Conservation (phyloP, 2,797 vertebrate genomes). For the Trematomus bernacchii region DNA sequence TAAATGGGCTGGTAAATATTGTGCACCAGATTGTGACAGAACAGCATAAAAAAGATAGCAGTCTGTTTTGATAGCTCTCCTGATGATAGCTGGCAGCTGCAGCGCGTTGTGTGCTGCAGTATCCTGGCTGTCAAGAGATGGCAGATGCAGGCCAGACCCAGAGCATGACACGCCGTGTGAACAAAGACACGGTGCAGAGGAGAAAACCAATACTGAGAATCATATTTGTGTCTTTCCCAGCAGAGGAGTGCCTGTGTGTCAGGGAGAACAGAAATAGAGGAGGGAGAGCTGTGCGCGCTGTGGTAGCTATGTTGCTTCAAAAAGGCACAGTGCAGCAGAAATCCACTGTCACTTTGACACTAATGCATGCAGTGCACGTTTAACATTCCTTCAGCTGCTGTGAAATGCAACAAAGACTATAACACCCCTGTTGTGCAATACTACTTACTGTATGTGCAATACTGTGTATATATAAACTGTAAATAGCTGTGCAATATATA, state of each 20-base stretch:
- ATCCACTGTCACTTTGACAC: slow-evolving; percentile 67
- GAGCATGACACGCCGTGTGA: slow-evolving; percentile 23
- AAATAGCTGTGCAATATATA: too few relatives aligned
- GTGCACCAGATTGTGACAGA: slow-evolving; percentile 14
- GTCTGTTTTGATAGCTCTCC: slow-evolving; percentile 28
- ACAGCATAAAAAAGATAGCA: slow-evolving; percentile 7
- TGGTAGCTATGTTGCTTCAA: slow-evolving; percentile 43
- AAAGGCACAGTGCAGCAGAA: slow-evolving; percentile 69
- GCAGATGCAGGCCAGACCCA: slow-evolving; percentile 46
- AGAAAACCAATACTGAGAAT: slow-evolving; percentile 24
- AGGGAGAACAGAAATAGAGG: slow-evolving; percentile 29
- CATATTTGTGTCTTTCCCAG: slow-evolving; percentile 39
- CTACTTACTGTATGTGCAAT: too few relatives aligned
- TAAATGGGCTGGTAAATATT: slow-evolving; percentile 4
- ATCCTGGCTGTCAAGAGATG: slow-evolving; percentile 31
- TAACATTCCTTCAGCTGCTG: slow-evolving; percentile 4
- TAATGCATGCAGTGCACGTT: slow-evolving; percentile 61
- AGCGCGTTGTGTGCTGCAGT: slow-evolving; percentile 43
- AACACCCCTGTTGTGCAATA: too few relatives aligned
- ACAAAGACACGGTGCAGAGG: slow-evolving; percentile 21
- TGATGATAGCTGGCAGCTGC: slow-evolving; percentile 35
- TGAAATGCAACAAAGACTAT: slow-evolving; percentile 3
- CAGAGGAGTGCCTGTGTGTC: slow-evolving; percentile 15
- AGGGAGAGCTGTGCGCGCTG: slow-evolving; percentile 13
- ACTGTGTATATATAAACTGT: too few relatives aligned